phyloP scores from a whole-genome alignment of 2,113 vertebrate species.

The Nannobrachium achirus region DNA sequence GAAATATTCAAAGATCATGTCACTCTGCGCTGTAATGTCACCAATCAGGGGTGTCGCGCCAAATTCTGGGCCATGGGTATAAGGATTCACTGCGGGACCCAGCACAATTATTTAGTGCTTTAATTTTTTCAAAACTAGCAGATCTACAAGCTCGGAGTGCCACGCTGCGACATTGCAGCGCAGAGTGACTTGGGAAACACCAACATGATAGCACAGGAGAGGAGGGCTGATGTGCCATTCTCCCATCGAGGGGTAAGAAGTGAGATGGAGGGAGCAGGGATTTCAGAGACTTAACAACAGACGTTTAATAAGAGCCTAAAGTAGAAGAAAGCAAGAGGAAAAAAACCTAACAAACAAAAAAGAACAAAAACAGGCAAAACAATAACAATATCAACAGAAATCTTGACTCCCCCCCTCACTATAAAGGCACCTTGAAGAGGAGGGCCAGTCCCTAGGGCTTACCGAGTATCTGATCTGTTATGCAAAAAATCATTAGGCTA shows the following conservation, averaged over 20 bases:
- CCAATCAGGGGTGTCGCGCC: no score
- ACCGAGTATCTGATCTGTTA: constrained; percentile 82
- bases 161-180: no score
- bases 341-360: constrained; percentile 50
- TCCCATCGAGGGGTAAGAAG: not conserved
- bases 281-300: constrained; percentile 18
- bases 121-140: no score
- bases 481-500: constrained; percentile 85
- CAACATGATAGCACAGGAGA: not conserved
- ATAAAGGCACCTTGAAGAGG: constrained; percentile 85
- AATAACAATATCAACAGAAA: constrained; percentile 58
- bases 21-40: no score
- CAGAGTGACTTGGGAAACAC: not conserved
- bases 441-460: constrained; percentile 75
- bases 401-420: constrained; percentile 65
- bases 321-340: constrained; percentile 24
- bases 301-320: constrained; percentile 27
- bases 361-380: constrained; percentile 50
- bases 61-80: no score
- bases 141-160: no score
- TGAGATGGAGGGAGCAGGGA: not conserved
- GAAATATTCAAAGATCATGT: no score
- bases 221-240: not conserved
- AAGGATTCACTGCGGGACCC: no score
- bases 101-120: no score